Percentiles rank a stretch among this genome's conserved stretches.
phyloP scores from a whole-genome alignment of 1,140 invertebrate species.

The Stratiolaelaps scimitus region DNA sequence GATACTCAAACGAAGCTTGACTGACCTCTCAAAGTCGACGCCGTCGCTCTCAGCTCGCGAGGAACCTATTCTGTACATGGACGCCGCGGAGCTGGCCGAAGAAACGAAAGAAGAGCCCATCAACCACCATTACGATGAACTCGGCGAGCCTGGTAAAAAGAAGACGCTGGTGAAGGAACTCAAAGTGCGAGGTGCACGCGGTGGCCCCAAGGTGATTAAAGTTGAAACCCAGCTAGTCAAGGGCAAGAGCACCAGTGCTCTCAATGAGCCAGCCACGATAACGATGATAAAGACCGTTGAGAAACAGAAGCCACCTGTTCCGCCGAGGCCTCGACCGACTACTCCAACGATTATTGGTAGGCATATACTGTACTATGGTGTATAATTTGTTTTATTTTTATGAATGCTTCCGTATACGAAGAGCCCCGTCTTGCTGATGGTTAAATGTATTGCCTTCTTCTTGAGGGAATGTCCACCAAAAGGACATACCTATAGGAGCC shows the following conservation, averaged over 20 bases:
- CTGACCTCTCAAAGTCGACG: conserved; percentile 12
- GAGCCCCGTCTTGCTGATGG: too few species aligned
- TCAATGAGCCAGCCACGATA: conserved; percentile 21
- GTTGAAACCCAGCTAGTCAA: conserved; percentile 17
- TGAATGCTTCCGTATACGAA: too few species aligned
- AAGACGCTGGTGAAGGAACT: not conserved
- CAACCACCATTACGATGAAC: conserved; percentile 24
- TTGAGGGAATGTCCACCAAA: too few species aligned
- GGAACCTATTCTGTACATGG: conserved; percentile 10
- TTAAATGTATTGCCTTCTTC: too few species aligned
- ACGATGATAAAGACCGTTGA: conserved; percentile 11
- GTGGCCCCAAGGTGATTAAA: not conserved
- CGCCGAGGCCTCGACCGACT: not conserved
- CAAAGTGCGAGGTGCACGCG: not conserved
- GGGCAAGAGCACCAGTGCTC: not conserved
- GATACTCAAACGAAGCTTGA: conserved; percentile 2
- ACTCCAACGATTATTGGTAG: conserved; percentile 21
- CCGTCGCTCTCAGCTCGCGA: conserved; percentile 5
- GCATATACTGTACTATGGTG: not conserved
- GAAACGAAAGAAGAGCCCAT: not conserved
- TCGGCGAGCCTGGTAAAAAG: conserved; percentile 17
- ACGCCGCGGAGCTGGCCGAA: not conserved
- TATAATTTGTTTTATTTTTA: too few species aligned
- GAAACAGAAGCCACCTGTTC: conserved; percentile 19
- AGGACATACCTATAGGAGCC: too few species aligned